Evolutionary conservation across 2,888 invertebrate genomes (phyloP), one percentile per base, ranked within the genome.

Genomic region (Xestia sexstrigata): DNA sequence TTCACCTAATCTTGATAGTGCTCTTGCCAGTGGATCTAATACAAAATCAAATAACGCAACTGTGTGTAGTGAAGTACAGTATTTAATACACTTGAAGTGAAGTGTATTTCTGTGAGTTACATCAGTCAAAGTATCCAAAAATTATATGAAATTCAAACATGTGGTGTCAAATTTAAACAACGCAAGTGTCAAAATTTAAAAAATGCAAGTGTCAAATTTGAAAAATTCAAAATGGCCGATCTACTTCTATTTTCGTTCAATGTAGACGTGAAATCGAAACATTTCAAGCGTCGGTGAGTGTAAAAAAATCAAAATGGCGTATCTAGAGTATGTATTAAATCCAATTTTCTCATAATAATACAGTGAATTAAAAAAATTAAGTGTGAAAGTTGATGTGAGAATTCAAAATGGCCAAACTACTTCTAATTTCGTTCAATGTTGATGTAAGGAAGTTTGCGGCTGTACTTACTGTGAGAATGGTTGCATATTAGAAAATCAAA

Each of bases 21-120:
- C 30, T 78, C 11, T 7, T 63, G 23, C 68, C 26, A 15, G 26
- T 42, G 60, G 17, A 77, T 7, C 0, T 58, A 2, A 15, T 15
- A 20, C 52, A 45, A 55, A 13, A 13, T 70, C 20, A 0, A 35
- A 49, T 45, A 17, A 74, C 66, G 62, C 58, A 70, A 70, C 66
- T 45, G 39, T 72, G 80, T 76, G 63, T 67, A 49, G 58, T 67
- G 17, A 23, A 47, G 63, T 67, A 45, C 5, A 70, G 60, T 78
- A 30, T 66, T 42, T n/a, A 65, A 74, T 60, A 73, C 70, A 83
- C 67, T 76, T 71, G 77, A 65, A 78, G 81, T 87, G 78, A 82
- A 49, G 78, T 87, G 84, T 87, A 65, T 55, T 71, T 75, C 23
- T 86, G 80, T 77, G 66, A 74, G 66, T 82, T 71, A 74, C 49